Conservation (phyloP, 2,888 invertebrate species). For the Troides oblongomaculatus region DNA sequence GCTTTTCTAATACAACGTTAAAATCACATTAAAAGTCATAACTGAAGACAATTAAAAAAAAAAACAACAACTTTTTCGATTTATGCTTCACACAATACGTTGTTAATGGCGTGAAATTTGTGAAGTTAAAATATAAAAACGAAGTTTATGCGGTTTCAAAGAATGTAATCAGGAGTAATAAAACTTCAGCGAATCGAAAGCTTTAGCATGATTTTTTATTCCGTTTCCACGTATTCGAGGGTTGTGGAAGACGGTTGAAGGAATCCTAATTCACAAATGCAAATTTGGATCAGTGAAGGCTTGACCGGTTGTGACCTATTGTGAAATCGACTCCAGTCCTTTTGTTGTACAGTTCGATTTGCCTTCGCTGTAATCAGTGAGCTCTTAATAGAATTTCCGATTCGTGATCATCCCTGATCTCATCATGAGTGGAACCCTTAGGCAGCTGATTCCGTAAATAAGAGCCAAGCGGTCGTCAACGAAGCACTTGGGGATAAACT, state of each 20-base stretch:
- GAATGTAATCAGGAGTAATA: conserved; percentile 26
- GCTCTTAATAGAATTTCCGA: conserved; percentile 12
- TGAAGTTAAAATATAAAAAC: conserved; percentile 11
- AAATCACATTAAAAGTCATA: background rate
- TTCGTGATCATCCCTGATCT: conserved; percentile 14
- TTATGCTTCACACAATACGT: conserved; percentile 18
- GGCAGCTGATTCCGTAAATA: conserved; percentile 9
- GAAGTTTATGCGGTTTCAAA: conserved; percentile 18
- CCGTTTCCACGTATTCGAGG: background rate
- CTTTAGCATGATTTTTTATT: conserved; percentile 16
- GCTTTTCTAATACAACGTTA: no score
- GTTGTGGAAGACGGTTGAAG: background rate
- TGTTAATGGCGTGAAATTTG: conserved; percentile 22
- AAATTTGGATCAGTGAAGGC: conserved; percentile 20
- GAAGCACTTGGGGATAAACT: background rate
- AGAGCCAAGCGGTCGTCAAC: background rate
- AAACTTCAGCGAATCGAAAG: conserved; percentile 10
- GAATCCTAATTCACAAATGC: conserved; percentile 21
- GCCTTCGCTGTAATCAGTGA: conserved; percentile 6
- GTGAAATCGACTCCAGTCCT: conserved; percentile 12
- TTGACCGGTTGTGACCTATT: conserved; percentile 24
- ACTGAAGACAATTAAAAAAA: conserved; percentile 3
- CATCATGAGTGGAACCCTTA: conserved; percentile 18
- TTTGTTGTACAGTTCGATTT: conserved; percentile 25
- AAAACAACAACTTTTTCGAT: conserved; percentile 8